A percentile compares a stretch with the other conserved stretches of the same genome.
Evolutionary conservation across 2,888 invertebrate genomes (phyloP).

Genomic region (Eupithecia vulgata): DNA sequence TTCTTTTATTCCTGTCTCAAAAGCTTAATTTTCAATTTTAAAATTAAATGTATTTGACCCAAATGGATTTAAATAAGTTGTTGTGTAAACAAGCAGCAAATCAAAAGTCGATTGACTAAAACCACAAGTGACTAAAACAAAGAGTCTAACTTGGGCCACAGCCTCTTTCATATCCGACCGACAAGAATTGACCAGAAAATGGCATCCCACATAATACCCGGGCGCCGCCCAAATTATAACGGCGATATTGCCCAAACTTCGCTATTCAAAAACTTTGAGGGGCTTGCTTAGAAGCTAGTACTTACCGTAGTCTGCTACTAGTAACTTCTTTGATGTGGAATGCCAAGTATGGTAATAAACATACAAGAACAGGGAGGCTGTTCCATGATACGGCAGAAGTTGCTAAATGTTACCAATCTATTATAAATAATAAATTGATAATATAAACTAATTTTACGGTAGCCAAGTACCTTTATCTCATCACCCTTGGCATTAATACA

Average conservation of each 20-base stretch:
- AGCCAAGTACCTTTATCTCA: too few species aligned
- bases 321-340: neutral
- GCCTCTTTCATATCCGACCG: slow-evolving; percentile 49
- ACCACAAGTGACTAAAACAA: neutral
- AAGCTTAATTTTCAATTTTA: too few species aligned
- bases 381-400: neutral
- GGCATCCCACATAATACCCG: slow-evolving; percentile 50
- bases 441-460: too few species aligned
- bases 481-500: too few species aligned
- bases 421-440: neutral
- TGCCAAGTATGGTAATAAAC: neutral
- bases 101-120: neutral
- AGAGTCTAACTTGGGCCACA: slow-evolving; percentile 38
- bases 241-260: slow-evolving; percentile 22
- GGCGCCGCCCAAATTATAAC: slow-evolving; percentile 42
- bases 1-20: too few species aligned
- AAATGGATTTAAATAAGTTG: too few species aligned
- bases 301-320: neutral
- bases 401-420: neutral
- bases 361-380: neutral
- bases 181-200: slow-evolving; percentile 57
- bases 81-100: neutral
- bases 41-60: too few species aligned
- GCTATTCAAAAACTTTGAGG: slow-evolving; percentile 12
- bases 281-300: neutral